These are phyloP conservation scores for Lithobates pipiens DNA, from an alignment of 2,797 vertebrate species.

Conservation along the genomic window DNA sequence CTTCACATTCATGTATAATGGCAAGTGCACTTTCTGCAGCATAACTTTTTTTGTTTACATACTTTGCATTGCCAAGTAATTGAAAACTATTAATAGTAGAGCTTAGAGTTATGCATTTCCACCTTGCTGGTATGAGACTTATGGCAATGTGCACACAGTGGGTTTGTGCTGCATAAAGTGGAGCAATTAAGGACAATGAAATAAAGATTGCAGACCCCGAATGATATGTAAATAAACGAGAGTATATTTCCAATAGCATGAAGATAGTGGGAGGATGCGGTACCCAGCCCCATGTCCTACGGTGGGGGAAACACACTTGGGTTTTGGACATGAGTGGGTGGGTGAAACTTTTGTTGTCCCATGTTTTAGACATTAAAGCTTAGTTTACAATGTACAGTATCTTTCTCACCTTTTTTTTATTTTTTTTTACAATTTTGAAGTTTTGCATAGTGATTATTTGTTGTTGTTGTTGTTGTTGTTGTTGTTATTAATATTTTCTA, in stretches of 20 bases:
- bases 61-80: not conserved
- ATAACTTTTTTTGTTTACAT: not conserved
- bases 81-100: too few relatives aligned
- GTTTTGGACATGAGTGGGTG: constrained; percentile 1
- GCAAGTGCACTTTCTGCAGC: not conserved
- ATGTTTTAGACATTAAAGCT: not conserved
- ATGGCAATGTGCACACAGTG: not conserved
- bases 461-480: too few relatives aligned
- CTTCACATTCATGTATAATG: not conserved
- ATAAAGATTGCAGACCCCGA: not conserved
- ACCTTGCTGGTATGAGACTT: not conserved
- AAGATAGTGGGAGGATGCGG: not conserved
- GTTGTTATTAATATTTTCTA: too few relatives aligned
- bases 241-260: too few relatives aligned
- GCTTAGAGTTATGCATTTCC: not conserved
- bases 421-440: not conserved
- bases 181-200: not conserved
- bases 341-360: not conserved
- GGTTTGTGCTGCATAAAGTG: not conserved
- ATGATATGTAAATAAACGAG: not conserved
- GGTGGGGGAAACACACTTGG: not conserved
- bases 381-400: not conserved
- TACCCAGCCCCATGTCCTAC: not conserved
- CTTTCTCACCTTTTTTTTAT: not conserved
- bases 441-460: too few relatives aligned